Evolutionary conservation across 2,797 vertebrate genomes (phyloP).

Genomic region (Periophthalmus magnuspinnatus): DNA sequence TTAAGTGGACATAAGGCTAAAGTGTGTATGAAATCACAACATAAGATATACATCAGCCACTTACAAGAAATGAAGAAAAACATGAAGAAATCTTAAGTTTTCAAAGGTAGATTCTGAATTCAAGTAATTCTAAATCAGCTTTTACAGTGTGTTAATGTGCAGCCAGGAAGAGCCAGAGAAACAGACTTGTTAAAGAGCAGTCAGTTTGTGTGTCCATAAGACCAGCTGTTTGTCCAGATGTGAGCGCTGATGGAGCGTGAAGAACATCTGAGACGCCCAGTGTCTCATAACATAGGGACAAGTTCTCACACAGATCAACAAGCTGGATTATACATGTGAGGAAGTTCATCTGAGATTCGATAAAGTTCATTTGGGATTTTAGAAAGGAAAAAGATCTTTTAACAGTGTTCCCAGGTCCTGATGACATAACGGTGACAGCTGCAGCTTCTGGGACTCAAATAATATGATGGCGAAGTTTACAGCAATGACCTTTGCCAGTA

Average conservation of each 20-base stretch:
- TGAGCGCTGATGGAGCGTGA: conserved; percentile 80
- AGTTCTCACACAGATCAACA: conserved; percentile 42
- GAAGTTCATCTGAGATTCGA: conserved; percentile 19
- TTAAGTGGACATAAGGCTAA: background rate
- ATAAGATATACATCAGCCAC: background rate
- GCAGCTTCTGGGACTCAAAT: background rate
- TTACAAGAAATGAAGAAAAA: background rate
- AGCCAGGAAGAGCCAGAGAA: conserved; percentile 3
- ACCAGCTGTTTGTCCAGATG: conserved; percentile 88
- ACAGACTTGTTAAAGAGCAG: conserved; percentile 24
- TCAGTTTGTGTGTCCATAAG: conserved; percentile 41
- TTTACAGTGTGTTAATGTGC: background rate
- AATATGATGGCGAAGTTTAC: background rate
- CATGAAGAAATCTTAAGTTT: background rate
- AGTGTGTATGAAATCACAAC: background rate
- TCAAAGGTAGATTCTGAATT: background rate
- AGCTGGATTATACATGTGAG: conserved; percentile 8
- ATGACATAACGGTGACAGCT: background rate
- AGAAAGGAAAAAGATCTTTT: conserved; percentile 3
- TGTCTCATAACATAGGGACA: conserved; percentile 49
- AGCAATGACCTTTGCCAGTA: background rate
- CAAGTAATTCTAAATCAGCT: background rate
- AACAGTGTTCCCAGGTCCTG: conserved; percentile 11
- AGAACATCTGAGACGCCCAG: conserved; percentile 71
- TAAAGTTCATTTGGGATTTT: conserved; percentile 18